These are phyloP conservation scores for Dromas ardeola DNA, from an alignment of 2,113 vertebrate species.

Conservation along the genomic window DNA sequence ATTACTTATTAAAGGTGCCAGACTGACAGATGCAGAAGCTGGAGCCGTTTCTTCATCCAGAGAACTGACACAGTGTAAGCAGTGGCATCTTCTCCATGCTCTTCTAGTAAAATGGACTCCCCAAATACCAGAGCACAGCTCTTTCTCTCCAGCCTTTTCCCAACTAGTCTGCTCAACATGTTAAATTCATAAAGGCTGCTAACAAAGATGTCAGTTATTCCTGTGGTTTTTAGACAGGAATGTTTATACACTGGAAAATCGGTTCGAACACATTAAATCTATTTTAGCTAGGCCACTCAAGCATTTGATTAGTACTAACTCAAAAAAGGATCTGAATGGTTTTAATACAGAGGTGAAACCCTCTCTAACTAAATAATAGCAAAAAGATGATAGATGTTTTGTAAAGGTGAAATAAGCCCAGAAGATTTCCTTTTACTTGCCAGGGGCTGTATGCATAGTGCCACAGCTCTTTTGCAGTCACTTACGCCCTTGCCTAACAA, in stretches of 20 bases:
- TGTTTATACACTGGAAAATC: neutral
- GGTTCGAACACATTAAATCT: neutral
- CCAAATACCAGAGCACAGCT: neutral
- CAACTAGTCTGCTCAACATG: neutral
- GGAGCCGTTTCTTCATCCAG: neutral
- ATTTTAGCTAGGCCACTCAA: neutral
- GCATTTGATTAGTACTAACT: neutral
- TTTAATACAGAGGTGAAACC: neutral
- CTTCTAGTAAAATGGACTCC: neutral
- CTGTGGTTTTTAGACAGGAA: neutral
- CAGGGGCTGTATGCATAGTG: neutral
- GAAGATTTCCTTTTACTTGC: neutral
- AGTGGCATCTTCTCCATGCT: neutral
- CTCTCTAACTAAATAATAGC: neutral
- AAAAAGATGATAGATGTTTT: neutral
- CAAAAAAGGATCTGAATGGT: neutral
- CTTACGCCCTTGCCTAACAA: neutral
- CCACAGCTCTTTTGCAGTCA: neutral
- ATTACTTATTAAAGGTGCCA: slow-evolving; percentile 50
- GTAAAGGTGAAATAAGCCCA: neutral
- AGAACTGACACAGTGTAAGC: neutral
- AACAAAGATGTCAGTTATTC: neutral
- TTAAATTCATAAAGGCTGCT: neutral
- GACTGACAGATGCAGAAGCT: slow-evolving; percentile 39
- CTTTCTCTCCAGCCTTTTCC: neutral